Evolutionary conservation across 1,140 invertebrate species (phyloP).

Genomic region (Chironomus striatipennis): DNA sequence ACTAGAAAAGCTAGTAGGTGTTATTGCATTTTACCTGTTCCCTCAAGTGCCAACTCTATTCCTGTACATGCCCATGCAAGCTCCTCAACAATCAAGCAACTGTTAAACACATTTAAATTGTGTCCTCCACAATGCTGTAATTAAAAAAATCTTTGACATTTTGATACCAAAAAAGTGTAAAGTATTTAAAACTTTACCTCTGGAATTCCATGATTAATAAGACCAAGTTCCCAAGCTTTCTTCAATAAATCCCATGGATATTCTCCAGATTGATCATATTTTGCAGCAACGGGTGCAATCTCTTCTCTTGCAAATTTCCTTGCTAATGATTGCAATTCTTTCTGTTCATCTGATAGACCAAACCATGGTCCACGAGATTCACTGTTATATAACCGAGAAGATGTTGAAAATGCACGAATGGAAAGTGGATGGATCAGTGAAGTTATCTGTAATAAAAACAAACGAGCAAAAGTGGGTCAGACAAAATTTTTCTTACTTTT

Average conservation of each 20-base stretch:
- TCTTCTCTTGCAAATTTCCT: conserved; percentile 87
- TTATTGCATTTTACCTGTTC: conserved; percentile 42
- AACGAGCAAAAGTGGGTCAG: not conserved
- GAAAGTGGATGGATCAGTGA: conserved; percentile 18
- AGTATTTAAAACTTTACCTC: conserved; percentile 33
- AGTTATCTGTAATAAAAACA: conserved; percentile 30
- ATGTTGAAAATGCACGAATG: conserved; percentile 36
- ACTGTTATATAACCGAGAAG: conserved; percentile 31
- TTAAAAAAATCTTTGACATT: too few relatives aligned
- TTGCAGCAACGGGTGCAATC: conserved; percentile 80
- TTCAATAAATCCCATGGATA: conserved; percentile 94
- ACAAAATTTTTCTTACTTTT: too few relatives aligned
- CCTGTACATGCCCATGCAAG: conserved; percentile 92
- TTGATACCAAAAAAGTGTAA: too few relatives aligned
- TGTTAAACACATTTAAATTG: conserved; percentile 69
- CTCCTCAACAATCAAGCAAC: conserved; percentile 81
- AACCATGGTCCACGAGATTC: conserved; percentile 35
- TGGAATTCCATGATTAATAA: conserved; percentile 84
- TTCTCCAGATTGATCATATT: conserved; percentile 84
- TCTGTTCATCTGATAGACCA: conserved; percentile 64
- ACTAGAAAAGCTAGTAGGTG: too few relatives aligned
- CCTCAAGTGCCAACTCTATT: conserved; percentile 83
- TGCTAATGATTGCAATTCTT: conserved; percentile 76
- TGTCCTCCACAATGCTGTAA: conserved; percentile 55
- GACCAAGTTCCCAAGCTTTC: conserved; percentile 82